Percentiles rank a stretch among this genome's conserved stretches.
phyloP scores from a whole-genome alignment of 2,797 vertebrate species.

The Myotis myotis region DNA sequence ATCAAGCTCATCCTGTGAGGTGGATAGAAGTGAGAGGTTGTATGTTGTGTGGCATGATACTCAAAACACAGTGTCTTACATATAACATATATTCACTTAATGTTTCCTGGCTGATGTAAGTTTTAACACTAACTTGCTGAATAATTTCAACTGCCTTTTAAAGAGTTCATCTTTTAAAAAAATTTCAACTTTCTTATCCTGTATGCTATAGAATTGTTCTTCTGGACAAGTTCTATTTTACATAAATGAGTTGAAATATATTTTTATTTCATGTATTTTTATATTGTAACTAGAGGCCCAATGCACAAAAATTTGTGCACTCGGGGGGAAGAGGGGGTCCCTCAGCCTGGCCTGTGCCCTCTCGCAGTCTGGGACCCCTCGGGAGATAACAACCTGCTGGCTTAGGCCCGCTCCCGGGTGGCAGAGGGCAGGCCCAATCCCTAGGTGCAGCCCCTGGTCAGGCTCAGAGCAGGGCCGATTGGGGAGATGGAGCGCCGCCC shows the following conservation, averaged over 20 bases:
- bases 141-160: background rate
- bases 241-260: background rate
- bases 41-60: background rate
- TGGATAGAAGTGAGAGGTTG: background rate
- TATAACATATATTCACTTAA: background rate
- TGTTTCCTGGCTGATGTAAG: background rate
- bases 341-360: no score
- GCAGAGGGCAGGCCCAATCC: no score
- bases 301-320: no score
- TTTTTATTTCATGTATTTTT: background rate
- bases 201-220: background rate
- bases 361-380: background rate
- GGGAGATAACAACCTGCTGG: no score
- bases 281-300: background rate
- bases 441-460: no score
- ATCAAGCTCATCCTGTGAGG: background rate
- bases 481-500: no score
- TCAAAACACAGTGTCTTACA: background rate
- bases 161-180: constrained; percentile 6
- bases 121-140: constrained; percentile 2
- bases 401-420: no score
- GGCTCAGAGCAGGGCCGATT: no score
- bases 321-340: no score
- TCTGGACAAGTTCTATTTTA: background rate
- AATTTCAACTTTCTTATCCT: background rate